Conservation (phyloP, 1,140 invertebrate species). For the Cotesia typhae region DNA sequence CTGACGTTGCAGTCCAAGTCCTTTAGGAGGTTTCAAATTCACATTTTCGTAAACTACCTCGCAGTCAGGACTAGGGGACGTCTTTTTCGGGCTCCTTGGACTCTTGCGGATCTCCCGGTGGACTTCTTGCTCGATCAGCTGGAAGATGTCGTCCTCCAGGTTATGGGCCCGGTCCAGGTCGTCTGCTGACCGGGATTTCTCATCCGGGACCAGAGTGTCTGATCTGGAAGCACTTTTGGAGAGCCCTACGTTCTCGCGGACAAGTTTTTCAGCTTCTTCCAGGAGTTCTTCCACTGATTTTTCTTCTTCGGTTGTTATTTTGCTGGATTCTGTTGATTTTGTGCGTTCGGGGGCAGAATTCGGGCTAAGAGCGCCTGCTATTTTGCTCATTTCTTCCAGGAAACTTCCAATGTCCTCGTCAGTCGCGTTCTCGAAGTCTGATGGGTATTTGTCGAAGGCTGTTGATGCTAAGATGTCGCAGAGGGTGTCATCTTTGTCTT, state of each 20-base stretch:
- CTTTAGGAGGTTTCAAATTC: constrained; percentile 43
- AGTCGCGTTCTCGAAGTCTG: constrained; percentile 62
- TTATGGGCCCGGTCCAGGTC: constrained; percentile 43
- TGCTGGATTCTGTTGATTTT: constrained; percentile 47
- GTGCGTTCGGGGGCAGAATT: constrained; percentile 48
- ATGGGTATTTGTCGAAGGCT: constrained; percentile 59
- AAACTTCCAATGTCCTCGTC: constrained; percentile 63
- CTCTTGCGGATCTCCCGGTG: constrained; percentile 57
- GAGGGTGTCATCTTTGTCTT: constrained; percentile 56
- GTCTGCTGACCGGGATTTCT: constrained; percentile 33
- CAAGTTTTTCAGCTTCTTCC: constrained; percentile 61
- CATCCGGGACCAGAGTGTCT: constrained; percentile 51
- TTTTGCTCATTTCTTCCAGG: constrained; percentile 63
- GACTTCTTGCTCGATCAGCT: constrained; percentile 58
- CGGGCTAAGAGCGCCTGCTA: constrained; percentile 56
- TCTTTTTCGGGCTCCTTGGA: constrained; percentile 49
- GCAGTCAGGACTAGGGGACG: constrained; percentile 44
- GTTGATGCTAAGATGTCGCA: constrained; percentile 58
- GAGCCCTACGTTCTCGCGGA: constrained; percentile 56
- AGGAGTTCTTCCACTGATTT: constrained; percentile 60
- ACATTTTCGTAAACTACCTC: constrained; percentile 52
- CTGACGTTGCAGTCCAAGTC: constrained; percentile 53
- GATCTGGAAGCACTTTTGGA: constrained; percentile 52
- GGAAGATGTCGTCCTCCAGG: constrained; percentile 61
- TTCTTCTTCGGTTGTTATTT: constrained; percentile 55